Percentiles rank a stretch among this genome's conserved stretches.
Conservation (phyloP, 1,140 invertebrate genomes). For the Chymomyza costata region DNA sequence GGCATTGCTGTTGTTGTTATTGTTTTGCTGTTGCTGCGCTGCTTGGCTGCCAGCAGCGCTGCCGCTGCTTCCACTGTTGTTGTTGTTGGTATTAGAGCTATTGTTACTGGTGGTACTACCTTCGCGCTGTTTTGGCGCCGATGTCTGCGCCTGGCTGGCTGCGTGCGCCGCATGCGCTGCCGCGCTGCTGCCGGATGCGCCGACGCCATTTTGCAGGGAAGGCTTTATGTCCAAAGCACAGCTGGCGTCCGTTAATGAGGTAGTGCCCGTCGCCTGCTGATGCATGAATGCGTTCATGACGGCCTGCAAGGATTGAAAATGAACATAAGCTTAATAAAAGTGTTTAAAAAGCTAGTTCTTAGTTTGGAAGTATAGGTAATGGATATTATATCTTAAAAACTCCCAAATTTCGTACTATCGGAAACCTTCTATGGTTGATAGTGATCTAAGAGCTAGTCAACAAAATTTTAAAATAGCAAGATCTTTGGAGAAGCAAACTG, state of each 20-base stretch:
- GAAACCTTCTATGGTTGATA: too few species aligned
- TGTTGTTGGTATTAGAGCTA: slow-evolving; percentile 65
- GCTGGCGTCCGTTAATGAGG: slow-evolving; percentile 75
- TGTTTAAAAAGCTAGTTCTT: too few species aligned
- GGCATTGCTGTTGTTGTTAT: slow-evolving; percentile 52
- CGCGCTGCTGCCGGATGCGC: slow-evolving; percentile 37
- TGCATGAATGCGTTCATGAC: slow-evolving; percentile 75
- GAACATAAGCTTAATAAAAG: too few species aligned
- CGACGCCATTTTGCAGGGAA: slow-evolving; percentile 77
- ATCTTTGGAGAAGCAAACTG: too few species aligned
- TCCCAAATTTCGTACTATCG: too few species aligned
- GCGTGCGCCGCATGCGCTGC: slow-evolving; percentile 45
- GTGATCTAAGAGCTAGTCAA: not conserved
- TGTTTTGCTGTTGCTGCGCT: slow-evolving; percentile 56
- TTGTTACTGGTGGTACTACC: slow-evolving; percentile 68
- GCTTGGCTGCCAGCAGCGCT: slow-evolving; percentile 29
- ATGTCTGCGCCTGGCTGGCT: slow-evolving; percentile 44
- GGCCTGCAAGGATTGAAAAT: slow-evolving; percentile 44
- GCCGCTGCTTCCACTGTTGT: slow-evolving; percentile 52
- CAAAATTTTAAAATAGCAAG: too few species aligned
- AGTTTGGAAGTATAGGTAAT: too few species aligned
- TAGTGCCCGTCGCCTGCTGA: slow-evolving; percentile 76
- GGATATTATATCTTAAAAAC: too few species aligned
- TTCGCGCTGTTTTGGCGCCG: slow-evolving; percentile 85
- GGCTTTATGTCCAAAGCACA: slow-evolving; percentile 86